Percentiles rank a stretch among this genome's conserved stretches.
Evolutionary conservation across 2,888 invertebrate species (phyloP).

Genomic region (Drosophila conformis): DNA sequence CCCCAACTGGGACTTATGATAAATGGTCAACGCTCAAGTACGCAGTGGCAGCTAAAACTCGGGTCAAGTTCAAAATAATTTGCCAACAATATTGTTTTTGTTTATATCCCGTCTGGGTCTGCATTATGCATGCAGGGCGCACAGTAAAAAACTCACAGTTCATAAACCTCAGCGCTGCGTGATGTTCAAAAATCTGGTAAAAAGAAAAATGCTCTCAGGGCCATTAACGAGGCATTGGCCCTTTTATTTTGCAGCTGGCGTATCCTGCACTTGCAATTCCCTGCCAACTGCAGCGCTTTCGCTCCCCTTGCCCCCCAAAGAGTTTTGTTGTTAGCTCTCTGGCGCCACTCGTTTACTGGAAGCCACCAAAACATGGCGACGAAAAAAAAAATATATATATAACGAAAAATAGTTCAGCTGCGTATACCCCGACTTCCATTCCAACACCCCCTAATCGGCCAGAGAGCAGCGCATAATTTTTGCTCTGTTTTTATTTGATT

Average conservation of each 20-base stretch:
- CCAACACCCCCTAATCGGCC: constrained; percentile 38
- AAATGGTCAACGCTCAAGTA: constrained; percentile 45
- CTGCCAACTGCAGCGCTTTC: constrained; percentile 64
- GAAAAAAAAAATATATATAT: constrained; percentile 6
- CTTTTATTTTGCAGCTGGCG: constrained; percentile 38
- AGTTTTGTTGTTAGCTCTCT: constrained; percentile 58
- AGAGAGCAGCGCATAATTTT: constrained; percentile 64
- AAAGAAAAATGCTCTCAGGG: constrained; percentile 38
- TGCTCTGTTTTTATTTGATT: constrained; percentile 65
- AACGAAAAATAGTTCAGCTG: constrained; percentile 16
- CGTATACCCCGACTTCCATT: constrained; percentile 13
- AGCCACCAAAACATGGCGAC: constrained; percentile 44
- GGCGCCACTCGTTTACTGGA: constrained; percentile 68
- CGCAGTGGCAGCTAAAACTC: constrained; percentile 32
- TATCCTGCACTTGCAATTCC: constrained; percentile 44
- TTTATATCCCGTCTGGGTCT: constrained; percentile 31
- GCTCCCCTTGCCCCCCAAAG: constrained; percentile 22
- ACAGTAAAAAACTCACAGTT: constrained; percentile 50
- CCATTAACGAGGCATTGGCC: constrained; percentile 79
- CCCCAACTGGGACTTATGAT: constrained; percentile 47
- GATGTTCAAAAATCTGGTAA: constrained; percentile 20
- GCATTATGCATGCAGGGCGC: constrained; percentile 47
- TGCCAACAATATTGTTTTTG: constrained; percentile 54
- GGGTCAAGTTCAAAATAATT: constrained; percentile 74
- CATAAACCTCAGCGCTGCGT: constrained; percentile 57